A percentile compares a stretch with the other conserved stretches of the same genome.
Evolutionary conservation across 2,888 invertebrate species (phyloP).

Genomic region (Argyra leucocephala): DNA sequence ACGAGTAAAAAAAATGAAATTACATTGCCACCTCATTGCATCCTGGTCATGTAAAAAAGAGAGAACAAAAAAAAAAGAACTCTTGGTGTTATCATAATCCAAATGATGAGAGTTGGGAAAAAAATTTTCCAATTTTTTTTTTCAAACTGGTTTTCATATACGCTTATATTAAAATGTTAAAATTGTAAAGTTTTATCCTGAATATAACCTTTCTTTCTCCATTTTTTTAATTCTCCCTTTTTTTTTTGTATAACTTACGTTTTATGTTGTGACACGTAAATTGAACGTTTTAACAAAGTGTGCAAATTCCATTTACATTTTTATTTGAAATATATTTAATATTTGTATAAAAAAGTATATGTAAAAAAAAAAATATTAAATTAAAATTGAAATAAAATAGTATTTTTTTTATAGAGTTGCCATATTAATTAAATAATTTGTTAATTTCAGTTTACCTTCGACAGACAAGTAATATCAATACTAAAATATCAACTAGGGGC

Average conservation of each 20-base stretch:
- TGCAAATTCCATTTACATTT: constrained; percentile 1
- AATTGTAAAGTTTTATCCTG: not conserved
- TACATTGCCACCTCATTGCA: constrained; percentile 3
- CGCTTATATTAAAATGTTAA: not conserved
- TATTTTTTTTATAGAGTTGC: too few species aligned
- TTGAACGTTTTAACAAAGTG: constrained; percentile 1
- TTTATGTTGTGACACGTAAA: not conserved
- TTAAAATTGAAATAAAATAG: not conserved
- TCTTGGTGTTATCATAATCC: constrained; percentile 1
- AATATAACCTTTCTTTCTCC: not conserved
- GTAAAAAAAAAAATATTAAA: not conserved
- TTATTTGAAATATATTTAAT: not conserved
- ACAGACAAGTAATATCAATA: too few species aligned
- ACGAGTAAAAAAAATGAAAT: not conserved
- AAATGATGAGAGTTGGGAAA: not conserved
- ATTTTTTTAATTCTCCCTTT: not conserved
- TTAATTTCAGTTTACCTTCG: too few species aligned
- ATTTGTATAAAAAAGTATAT: not conserved
- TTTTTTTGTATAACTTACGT: not conserved
- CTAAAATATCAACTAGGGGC: too few species aligned
- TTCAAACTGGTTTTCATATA: not conserved
- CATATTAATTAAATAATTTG: too few species aligned
- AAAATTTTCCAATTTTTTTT: not conserved
- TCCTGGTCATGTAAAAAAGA: constrained; percentile 1
- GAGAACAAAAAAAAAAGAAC: not conserved